phyloP scores from a whole-genome alignment of 2,113 vertebrate species.

The Felis chaus region DNA sequence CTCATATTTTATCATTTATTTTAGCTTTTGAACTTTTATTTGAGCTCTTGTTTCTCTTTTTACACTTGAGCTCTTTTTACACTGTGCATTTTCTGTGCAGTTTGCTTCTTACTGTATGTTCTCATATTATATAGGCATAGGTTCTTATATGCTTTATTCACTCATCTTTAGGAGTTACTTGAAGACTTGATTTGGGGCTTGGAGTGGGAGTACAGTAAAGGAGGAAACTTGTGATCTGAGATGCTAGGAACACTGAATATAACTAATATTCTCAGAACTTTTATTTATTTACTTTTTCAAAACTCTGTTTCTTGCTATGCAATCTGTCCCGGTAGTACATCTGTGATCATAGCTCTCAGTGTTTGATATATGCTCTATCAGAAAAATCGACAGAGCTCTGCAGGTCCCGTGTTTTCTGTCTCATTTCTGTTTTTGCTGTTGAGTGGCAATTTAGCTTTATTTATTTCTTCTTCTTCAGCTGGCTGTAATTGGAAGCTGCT shows the following conservation, averaged over 20 bases:
- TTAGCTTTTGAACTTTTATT: background rate
- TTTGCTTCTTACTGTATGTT: background rate
- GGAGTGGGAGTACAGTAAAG: background rate
- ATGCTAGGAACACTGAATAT: background rate
- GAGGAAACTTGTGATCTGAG: background rate
- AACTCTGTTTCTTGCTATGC: background rate
- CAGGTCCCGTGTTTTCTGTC: background rate
- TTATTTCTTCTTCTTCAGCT: background rate
- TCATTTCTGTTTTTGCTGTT: background rate
- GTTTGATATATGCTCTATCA: background rate
- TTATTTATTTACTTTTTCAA: background rate
- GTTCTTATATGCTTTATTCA: background rate
- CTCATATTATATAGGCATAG: background rate
- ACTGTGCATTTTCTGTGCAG: background rate
- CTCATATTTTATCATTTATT: background rate
- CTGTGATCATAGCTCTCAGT: background rate
- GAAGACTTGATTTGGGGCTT: background rate
- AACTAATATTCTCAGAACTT: background rate
- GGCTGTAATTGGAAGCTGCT: background rate
- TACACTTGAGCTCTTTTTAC: too few species aligned
- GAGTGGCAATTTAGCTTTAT: slow-evolving; percentile 20
- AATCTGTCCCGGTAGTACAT: background rate
- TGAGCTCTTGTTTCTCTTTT: background rate
- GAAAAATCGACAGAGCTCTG: background rate
- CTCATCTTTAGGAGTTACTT: background rate